Percentiles rank a stretch among this genome's conserved stretches.
Conservation (phyloP, 2,888 invertebrate species). For the Ryuthela nishihirai region DNA sequence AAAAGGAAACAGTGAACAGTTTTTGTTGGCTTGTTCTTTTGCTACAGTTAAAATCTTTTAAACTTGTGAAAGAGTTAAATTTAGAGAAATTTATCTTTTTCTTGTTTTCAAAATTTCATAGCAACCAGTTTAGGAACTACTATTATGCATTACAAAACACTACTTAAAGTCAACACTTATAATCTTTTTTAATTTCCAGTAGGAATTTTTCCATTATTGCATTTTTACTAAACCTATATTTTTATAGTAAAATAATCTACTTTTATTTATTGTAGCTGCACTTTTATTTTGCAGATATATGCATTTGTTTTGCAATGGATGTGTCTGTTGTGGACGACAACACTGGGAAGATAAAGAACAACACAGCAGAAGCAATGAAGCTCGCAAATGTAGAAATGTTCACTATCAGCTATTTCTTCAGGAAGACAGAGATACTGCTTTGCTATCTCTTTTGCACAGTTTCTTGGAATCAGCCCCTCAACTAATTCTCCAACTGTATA, state of each 20-base stretch:
- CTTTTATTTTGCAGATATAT: slow-evolving; percentile 40
- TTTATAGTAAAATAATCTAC: neutral
- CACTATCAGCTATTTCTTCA: slow-evolving; percentile 47
- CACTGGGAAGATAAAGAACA: slow-evolving; percentile 15
- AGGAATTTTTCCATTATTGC: neutral
- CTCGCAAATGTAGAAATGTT: slow-evolving; percentile 33
- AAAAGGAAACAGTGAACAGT: too few relatives aligned
- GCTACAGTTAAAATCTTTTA: too few relatives aligned
- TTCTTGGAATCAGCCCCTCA: slow-evolving; percentile 48
- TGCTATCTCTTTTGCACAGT: slow-evolving; percentile 46
- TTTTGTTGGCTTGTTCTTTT: too few relatives aligned
- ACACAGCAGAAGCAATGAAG: slow-evolving; percentile 23
- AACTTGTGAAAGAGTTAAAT: too few relatives aligned
- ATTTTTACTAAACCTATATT: neutral
- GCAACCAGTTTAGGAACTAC: too few relatives aligned
- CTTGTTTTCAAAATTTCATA: too few relatives aligned
- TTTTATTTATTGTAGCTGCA: slow-evolving; percentile 1
- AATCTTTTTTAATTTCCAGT: too few relatives aligned
- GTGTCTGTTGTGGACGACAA: slow-evolving; percentile 22
- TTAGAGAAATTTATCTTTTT: too few relatives aligned
- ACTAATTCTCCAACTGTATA: slow-evolving; percentile 47
- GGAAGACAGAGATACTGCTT: slow-evolving; percentile 46
- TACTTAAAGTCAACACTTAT: too few relatives aligned
- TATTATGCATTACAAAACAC: too few relatives aligned
- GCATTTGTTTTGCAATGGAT: slow-evolving; percentile 42